Conservation (phyloP, 1,140 invertebrate species). For the Habropoda laboriosa region DNA sequence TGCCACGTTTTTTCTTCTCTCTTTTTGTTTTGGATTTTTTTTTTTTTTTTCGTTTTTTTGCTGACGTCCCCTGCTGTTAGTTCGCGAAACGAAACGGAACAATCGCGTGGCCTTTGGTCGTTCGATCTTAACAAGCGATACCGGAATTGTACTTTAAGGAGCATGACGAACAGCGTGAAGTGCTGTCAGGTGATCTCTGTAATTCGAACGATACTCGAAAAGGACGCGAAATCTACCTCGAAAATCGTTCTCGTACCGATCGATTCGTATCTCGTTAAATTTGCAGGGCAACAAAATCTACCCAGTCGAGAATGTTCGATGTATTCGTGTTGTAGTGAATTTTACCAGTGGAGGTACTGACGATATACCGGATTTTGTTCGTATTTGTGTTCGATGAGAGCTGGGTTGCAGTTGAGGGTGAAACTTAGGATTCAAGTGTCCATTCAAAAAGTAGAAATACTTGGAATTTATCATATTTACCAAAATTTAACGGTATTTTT, state of each 20-base stretch:
- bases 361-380: too few relatives aligned
- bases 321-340: not conserved
- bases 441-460: too few relatives aligned
- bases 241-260: not conserved
- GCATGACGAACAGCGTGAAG: not conserved
- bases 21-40: too few relatives aligned
- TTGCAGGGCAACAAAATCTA: not conserved
- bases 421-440: too few relatives aligned
- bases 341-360: not conserved
- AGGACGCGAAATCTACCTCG: not conserved
- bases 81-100: not conserved
- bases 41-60: too few relatives aligned
- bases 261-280: not conserved
- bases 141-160: not conserved
- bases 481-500: too few relatives aligned
- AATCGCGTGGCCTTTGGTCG: not conserved
- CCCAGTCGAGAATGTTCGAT: not conserved
- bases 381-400: too few relatives aligned
- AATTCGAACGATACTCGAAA: not conserved
- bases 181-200: not conserved
- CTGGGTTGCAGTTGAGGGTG: too few relatives aligned
- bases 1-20: constrained; percentile 9
- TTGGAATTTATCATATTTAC: too few relatives aligned
- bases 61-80: not conserved
- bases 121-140: not conserved